Evolutionary conservation across 2,888 invertebrate species (phyloP).

Genomic region (Belgica antarctica): DNA sequence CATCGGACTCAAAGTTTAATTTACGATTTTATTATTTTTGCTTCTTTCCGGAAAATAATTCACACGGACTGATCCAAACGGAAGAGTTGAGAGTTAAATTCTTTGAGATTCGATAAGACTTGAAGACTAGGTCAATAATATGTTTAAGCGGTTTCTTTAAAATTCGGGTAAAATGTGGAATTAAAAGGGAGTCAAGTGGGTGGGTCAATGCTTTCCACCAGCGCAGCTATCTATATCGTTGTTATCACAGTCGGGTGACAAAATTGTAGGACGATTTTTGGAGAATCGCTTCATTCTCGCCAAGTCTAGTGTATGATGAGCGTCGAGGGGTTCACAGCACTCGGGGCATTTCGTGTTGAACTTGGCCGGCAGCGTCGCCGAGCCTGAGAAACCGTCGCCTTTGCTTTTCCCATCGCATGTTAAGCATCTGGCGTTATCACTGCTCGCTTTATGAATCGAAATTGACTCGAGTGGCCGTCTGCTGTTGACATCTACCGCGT

Average conservation of each 20-base stretch:
- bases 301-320: conserved; percentile 34
- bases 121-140: no score
- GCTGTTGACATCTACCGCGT: background rate
- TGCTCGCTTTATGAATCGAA: conserved; percentile 30
- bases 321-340: background rate
- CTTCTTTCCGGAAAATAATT: no score
- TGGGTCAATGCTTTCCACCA: conserved; percentile 4
- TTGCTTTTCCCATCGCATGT: background rate
- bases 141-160: no score
- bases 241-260: conserved; percentile 35
- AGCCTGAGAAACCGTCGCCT: conserved; percentile 3
- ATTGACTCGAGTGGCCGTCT: background rate
- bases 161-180: background rate
- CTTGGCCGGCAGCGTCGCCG: conserved; percentile 6
- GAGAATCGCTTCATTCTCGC: conserved; percentile 25
- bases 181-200: no score
- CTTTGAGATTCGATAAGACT: no score
- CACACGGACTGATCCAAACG: no score
- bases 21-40: no score
- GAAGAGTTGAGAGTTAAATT: no score
- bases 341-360: conserved; percentile 18
- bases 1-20: no score
- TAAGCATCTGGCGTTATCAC: background rate
- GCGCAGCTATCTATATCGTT: background rate
- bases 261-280: conserved; percentile 37